Base-by-base conservation (phyloP, 2,888 invertebrate species). In the Pterostichus madidus region DNA sequence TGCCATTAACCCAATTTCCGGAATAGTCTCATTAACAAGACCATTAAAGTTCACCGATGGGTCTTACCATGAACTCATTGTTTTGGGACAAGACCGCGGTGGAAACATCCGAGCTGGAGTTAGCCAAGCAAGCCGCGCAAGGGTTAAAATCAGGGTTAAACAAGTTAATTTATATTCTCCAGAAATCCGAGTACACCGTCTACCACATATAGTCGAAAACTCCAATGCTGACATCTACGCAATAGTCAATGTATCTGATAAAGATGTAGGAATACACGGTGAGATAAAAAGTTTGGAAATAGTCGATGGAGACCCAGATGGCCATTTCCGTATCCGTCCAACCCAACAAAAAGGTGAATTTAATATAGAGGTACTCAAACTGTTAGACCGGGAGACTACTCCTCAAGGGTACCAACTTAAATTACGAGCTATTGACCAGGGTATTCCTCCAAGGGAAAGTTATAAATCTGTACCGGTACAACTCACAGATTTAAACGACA, bases 1-100 rank as follows among this genome's bases (percentile, higher is more conserved):
- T 89, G 95, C 97, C 46, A 94, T 99, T 83, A 98, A 99, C 90
- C 98, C 98, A 0, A 96, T 97, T 80, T 96, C 96, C 68, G 99
- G 99, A 8, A 93, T 96, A 32, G 94, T 99, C 84, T 95, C 95
- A 13, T 91, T 98, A 15, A 96, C 97, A 56, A 93, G 96, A 85
- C 94, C 94, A 13, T 91, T 98, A 80, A 92, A 93, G 84, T 95
- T 94, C 86, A 92, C 93, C 52, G 95, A 96, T 83, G 92, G 92
- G 84, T 92, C 94, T 7, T 91, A 93, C 81, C 94, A 96, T 89
- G 94, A 95, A 86, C 89, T 98, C 79, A 93, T 93, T 3, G 96
- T 98, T n/a, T 88, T 96, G 80, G 98, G 97, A 2, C 94, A 95
- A 86, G 98, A 98, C 88, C 93, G 98, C 4, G 97, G 97, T 0